phyloP scores from a whole-genome alignment of 2,797 vertebrate species.

The Natrix natrix region DNA sequence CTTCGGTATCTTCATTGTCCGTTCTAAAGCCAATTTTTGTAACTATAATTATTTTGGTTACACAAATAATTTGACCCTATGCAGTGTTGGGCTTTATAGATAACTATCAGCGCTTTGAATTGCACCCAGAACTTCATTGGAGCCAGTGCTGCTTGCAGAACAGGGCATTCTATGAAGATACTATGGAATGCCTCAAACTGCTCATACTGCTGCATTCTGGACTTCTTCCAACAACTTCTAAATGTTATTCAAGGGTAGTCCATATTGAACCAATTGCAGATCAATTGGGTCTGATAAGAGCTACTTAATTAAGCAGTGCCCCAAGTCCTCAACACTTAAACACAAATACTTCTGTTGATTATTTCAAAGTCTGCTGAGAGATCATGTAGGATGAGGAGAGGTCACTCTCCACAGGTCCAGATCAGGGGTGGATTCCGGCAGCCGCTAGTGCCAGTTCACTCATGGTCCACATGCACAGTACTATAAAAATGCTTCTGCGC shows the following conservation, averaged over 20 bases:
- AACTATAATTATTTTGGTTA: not conserved
- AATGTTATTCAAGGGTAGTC: not conserved
- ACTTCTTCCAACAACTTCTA: not conserved
- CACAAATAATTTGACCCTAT: not conserved
- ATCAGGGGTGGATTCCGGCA: not conserved
- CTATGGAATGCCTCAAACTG: not conserved
- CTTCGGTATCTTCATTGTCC: not conserved
- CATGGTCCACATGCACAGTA: no score
- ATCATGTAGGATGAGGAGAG: not conserved
- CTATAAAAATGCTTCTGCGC: no score
- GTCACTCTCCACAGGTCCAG: not conserved
- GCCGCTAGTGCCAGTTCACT: no score
- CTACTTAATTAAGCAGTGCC: not conserved
- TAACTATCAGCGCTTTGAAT: not conserved
- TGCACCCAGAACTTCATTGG: not conserved
- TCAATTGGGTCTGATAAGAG: not conserved
- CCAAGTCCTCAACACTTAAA: not conserved
- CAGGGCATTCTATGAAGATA: not conserved
- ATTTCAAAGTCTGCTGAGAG: not conserved
- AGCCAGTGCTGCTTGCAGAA: not conserved
- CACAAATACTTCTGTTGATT: not conserved
- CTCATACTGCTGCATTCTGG: not conserved
- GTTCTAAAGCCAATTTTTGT: not conserved
- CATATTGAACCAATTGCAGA: not conserved
- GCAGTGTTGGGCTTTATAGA: not conserved